Conservation (phyloP, 2,113 vertebrate species). For the Dipodomys spectabilis region DNA sequence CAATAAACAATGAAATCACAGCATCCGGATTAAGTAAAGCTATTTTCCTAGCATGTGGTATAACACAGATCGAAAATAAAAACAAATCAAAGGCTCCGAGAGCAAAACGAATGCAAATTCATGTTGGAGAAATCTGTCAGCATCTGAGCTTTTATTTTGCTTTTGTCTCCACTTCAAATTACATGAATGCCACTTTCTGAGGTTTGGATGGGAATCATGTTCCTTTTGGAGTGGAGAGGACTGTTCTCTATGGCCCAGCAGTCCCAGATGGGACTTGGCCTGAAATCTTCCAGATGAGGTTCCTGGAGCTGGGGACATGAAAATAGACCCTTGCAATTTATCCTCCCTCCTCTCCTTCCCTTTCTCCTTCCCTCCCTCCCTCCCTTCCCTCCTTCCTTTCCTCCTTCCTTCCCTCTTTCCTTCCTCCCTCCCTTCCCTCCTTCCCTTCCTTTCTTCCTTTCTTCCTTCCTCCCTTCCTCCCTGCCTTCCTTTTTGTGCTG, state of each 20-base stretch:
- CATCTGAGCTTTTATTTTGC: slow-evolving; percentile 16
- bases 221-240: slow-evolving; percentile 59
- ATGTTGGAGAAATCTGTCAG: slow-evolving; percentile 72
- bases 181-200: slow-evolving; percentile 45
- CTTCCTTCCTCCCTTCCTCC: too few species aligned
- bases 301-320: background rate
- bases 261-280: background rate
- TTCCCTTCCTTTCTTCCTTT: background rate
- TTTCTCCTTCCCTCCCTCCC: too few species aligned
- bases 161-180: background rate
- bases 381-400: too few species aligned
- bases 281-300: background rate
- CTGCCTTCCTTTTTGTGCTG: too few species aligned
- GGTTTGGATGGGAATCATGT: slow-evolving; percentile 38
- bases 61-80: slow-evolving; percentile 73
- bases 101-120: slow-evolving; percentile 75
- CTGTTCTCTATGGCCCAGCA: background rate
- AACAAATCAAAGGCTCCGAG: slow-evolving; percentile 71
- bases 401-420: too few species aligned
- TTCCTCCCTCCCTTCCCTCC: background rate
- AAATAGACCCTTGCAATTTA: background rate
- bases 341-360: background rate
- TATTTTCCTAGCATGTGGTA: slow-evolving; percentile 72
- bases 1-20: slow-evolving; percentile 44
- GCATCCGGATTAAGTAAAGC: background rate